Evolutionary conservation across 2,797 vertebrate species (phyloP).

Genomic region (Remorina albescens): DNA sequence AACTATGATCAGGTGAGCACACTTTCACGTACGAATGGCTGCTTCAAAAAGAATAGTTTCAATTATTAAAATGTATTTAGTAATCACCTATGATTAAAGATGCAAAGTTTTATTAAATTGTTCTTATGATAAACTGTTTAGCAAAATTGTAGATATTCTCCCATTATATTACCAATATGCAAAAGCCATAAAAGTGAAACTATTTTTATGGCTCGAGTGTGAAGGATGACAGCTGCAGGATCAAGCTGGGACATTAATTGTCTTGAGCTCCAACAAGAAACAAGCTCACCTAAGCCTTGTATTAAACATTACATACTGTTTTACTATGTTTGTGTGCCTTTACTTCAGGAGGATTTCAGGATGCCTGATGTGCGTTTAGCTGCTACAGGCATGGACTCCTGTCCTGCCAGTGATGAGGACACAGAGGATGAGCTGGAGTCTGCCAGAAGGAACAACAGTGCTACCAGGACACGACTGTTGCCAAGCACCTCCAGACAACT

Average conservation of each 20-base stretch:
- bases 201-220: too few species aligned
- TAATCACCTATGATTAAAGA: too few species aligned
- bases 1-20: conserved; percentile 75
- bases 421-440: conserved; percentile 85
- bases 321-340: neutral
- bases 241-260: too few species aligned
- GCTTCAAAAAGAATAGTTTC: neutral
- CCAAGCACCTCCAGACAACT: conserved; percentile 79
- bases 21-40: neutral
- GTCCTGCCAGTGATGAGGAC: conserved; percentile 88
- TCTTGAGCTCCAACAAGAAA: too few species aligned
- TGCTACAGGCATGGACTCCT: conserved; percentile 87
- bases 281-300: too few species aligned
- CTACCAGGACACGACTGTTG: conserved; percentile 72
- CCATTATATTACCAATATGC: too few species aligned
- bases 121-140: too few species aligned
- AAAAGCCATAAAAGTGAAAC: too few species aligned
- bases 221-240: too few species aligned
- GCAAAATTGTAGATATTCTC: too few species aligned
- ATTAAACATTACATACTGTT: neutral
- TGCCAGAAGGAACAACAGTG: conserved; percentile 60
- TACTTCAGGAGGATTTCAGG: conserved; percentile 81
- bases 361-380: conserved; percentile 82
- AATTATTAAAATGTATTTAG: too few species aligned
- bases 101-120: too few species aligned